phyloP scores from a whole-genome alignment of 2,113 vertebrate species.

The Nannobrachium achirus region DNA sequence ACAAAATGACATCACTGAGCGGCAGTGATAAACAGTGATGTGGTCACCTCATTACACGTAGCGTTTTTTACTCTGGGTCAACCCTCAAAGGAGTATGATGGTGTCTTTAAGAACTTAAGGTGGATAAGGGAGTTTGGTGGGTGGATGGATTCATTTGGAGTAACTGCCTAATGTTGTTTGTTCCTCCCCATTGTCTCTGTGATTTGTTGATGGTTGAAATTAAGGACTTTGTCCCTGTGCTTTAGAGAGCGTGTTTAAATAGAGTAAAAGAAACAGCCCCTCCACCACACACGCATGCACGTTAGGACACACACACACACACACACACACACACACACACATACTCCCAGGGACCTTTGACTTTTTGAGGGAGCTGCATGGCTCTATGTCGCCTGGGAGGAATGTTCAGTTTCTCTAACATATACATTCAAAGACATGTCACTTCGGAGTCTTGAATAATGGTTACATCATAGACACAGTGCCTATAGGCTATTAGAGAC shows the following conservation, averaged over 20 bases:
- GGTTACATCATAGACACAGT: background rate
- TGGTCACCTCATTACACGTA: too few species aligned
- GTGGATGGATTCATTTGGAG: too few species aligned
- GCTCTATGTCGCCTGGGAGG: constrained; percentile 1
- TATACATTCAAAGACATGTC: background rate
- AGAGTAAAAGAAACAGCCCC: background rate
- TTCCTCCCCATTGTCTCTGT: background rate
- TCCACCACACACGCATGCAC: too few species aligned
- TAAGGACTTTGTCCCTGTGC: background rate
- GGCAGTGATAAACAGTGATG: too few species aligned
- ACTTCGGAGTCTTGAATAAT: background rate
- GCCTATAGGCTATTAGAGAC: background rate
- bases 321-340: too few species aligned
- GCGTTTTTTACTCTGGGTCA: too few species aligned
- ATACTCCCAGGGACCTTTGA: background rate
- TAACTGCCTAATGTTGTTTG: background rate
- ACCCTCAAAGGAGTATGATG: too few species aligned
- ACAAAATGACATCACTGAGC: too few species aligned
- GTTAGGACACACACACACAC: too few species aligned
- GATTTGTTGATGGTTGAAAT: background rate
- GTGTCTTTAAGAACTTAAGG: too few species aligned
- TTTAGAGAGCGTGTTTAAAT: background rate
- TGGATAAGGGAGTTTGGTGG: too few species aligned
- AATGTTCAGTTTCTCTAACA: constrained; percentile 1
- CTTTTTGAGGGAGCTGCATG: background rate